Evolutionary conservation across 2,113 vertebrate genomes (phyloP).

Genomic region (Romanogobio albipinnatus): DNA sequence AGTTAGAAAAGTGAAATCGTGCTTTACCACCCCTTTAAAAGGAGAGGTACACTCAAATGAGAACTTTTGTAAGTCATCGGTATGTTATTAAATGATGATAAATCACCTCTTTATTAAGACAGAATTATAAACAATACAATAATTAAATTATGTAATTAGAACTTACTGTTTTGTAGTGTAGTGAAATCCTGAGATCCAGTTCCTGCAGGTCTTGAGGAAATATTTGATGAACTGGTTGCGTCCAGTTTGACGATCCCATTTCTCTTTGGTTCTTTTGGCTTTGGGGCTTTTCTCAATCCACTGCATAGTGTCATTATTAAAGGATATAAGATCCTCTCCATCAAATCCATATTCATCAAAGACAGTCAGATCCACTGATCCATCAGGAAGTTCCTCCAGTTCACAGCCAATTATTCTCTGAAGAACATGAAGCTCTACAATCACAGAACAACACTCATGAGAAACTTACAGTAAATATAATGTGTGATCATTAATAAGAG

Average conservation of each 20-base stretch:
- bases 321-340: not conserved
- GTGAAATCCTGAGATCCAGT: not conserved
- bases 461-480: not conserved
- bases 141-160: no score
- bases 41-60: no score
- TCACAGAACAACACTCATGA: not conserved
- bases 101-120: no score
- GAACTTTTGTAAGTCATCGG: no score
- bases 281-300: not conserved
- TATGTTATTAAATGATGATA: no score
- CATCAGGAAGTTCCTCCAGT: not conserved
- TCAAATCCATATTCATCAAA: not conserved
- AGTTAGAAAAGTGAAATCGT: no score
- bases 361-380: not conserved
- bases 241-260: not conserved
- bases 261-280: not conserved
- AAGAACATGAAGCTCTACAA: not conserved
- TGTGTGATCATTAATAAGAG: not conserved
- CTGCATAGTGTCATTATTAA: not conserved
- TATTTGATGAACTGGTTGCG: accelerated
- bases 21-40: no score
- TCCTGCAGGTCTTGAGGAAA: not conserved
- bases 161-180: no score
- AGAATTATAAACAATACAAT: no score
- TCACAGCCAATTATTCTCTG: not conserved